These are phyloP conservation scores for Aphidius ervi DNA, from an alignment of 1,140 invertebrate genomes.

Conservation along the genomic window DNA sequence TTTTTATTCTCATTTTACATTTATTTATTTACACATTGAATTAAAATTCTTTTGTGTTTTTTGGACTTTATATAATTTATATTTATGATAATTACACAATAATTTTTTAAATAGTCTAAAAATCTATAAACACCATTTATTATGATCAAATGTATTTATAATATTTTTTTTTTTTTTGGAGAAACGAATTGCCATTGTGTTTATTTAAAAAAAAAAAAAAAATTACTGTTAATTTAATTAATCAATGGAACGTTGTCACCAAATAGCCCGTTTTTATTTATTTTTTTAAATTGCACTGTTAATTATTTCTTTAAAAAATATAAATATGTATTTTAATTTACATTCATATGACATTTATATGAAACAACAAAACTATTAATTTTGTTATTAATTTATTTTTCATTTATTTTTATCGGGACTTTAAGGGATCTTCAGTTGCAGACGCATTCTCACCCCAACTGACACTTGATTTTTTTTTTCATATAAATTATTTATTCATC, in stretches of 20 bases:
- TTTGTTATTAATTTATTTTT: conserved; percentile 4
- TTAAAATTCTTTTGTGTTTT: conserved; percentile 34
- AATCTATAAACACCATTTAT: not conserved
- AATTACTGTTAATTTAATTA: conserved; percentile 11
- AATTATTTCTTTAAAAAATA: too few species aligned
- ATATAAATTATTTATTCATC: not conserved
- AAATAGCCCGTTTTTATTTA: not conserved
- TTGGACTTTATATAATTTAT: conserved; percentile 24
- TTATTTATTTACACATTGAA: conserved; percentile 40
- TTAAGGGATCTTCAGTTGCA: not conserved
- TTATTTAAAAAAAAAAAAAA: not conserved
- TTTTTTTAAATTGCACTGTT: not conserved
- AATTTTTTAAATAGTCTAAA: not conserved
- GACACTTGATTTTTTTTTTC: conserved; percentile 30
- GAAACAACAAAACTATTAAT: conserved; percentile 6
- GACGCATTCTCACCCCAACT: conserved; percentile 40
- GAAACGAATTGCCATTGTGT: conserved; percentile 15
- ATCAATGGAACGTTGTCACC: conserved; percentile 17
- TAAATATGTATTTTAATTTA: not conserved
- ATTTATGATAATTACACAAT: conserved; percentile 1
- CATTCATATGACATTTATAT: conserved; percentile 9
- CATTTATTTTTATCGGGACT: not conserved
- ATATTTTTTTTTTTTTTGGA: not conserved
- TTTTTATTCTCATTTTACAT: conserved; percentile 38
- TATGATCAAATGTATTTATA: not conserved